Evolutionary conservation across 2,113 vertebrate genomes (phyloP), one percentile per base, ranked within the genome.

Genomic region (Lycaon pictus): DNA sequence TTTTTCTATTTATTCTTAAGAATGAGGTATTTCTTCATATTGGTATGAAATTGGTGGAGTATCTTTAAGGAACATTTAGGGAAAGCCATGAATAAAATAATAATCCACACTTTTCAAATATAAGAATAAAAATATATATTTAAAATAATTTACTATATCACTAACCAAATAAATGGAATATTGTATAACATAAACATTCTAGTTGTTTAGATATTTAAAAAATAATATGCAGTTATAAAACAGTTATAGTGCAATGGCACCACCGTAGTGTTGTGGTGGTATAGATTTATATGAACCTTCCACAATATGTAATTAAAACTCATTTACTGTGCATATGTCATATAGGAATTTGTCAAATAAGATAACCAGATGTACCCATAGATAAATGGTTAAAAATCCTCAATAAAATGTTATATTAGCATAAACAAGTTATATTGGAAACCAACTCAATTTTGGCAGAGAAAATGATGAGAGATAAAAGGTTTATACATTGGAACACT

Each of bases 81-180:
- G 51, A 74, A 92, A 56, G 1, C n/a, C n/a, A 56, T 48, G 8
- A 82, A 48, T 92, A 62, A 82, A 43, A 20, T 63, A 88, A 76
- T 51, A 51, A 51, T 74, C 29, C 27, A 23, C 29, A 48, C 25
- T 27, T 22, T 11, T 19, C 82, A 93, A 65, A 48, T 2, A 29
- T 71, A 69, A 72, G 9, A 37, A 81, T 74, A 55, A 82, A 87
- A 81, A 37, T 16, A 51, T 29, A 3, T 69, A 79, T 69, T 60
- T 81, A 23, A 82, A 88, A 23, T 71, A 55, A 9, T 53, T 94
- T 69, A 53, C 7, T 37, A 51, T 29, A 35, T 7, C 22, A 20
- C 29, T 62, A 81, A 35, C 81, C 29, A 72, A 88, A 19, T 81
- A 94, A 88, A 83, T 84, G 51, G 29, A 95, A 90, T 67, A 35